Percentiles rank a stretch among this genome's conserved stretches.
Conservation (phyloP, 1,140 invertebrate genomes). For the Eriosoma lanigerum region DNA sequence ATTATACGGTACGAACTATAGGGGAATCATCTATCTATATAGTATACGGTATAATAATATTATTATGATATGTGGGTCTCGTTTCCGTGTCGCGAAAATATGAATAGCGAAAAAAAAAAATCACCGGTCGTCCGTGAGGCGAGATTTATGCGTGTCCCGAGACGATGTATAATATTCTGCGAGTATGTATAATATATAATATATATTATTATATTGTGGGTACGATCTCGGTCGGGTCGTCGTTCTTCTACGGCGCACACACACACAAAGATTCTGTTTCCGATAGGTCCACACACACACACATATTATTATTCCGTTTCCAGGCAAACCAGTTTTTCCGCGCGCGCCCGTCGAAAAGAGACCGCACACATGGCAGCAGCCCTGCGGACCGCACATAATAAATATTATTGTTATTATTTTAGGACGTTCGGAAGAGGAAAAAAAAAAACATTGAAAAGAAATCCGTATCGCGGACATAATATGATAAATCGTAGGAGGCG, state of each 20-base stretch:
- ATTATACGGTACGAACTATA: too few species aligned
- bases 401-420: slow-evolving; percentile 17
- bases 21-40: too few species aligned
- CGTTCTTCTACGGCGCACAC: neutral
- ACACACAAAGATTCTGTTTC: slow-evolving; percentile 12
- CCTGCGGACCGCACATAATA: slow-evolving; percentile 26
- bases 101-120: neutral
- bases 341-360: neutral
- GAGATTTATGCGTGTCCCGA: slow-evolving; percentile 12
- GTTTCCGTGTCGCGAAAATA: neutral
- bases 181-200: neutral
- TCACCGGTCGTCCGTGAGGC: neutral
- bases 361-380: slow-evolving; percentile 34
- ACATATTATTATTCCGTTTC: slow-evolving; percentile 7
- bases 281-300: neutral
- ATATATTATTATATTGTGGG: neutral
- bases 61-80: too few species aligned
- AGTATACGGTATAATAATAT: too few species aligned
- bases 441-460: neutral
- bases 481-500: neutral
- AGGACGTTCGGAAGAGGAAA: too few species aligned
- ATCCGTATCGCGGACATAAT: neutral
- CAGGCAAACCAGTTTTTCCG: slow-evolving; percentile 23
- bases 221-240: neutral
- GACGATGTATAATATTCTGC: neutral